Base-by-base conservation (phyloP, 2,888 invertebrate species). In the Pachydiplax longipennis region DNA sequence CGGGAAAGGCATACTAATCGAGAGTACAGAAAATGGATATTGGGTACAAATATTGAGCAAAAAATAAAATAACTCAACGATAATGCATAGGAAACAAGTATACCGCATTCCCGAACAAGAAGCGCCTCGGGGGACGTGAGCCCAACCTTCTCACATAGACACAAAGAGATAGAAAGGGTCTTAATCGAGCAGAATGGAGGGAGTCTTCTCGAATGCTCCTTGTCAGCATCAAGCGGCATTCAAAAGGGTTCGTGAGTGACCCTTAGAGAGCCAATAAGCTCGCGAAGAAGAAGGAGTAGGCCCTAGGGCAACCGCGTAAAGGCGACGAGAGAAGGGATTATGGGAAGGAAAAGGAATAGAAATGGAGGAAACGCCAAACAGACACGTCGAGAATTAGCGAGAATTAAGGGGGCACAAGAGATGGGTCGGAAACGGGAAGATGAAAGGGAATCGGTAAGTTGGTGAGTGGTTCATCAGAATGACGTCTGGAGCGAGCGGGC, bases 221-320 rank as follows among this genome's bases (percentile, higher is more conserved):
- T 61, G 87, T 61, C 65, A 87, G 87, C 83, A 35, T 53, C 53
- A 65, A 53, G 83, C 87, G 61, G 87, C 87, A 87, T 61, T 87
- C 87, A 87, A 87, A 87, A 61, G 87, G 87, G 61, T 61, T 87
- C 87, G 87, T 58, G 87, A 87, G 87, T 87, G 87, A 87, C 87
- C 87, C 87, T 87, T 87, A 61, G 87, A 48, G 61, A 87, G 87
- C 65, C 87, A 87, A 87, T 87, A 87, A 87, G 87, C 87, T 37
- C 61, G 31, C 87, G 87, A 61, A 87, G 87, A n/a, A 65, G 87
- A n/a, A 65, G 87, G 53, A 58, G 58, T 35, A 83, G 83, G 83
- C 87, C 87, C 61, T 61, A 40, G 87, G 87, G 87, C 87, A 65
- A 35, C 31, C 87, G 61, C 87, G 87, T 87, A 53, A 87, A 87